A percentile compares a stretch with the other conserved stretches of the same genome.
These are phyloP conservation scores for Asbolus verrucosus DNA, from an alignment of 1,140 invertebrate genomes.

Conservation along the genomic window DNA sequence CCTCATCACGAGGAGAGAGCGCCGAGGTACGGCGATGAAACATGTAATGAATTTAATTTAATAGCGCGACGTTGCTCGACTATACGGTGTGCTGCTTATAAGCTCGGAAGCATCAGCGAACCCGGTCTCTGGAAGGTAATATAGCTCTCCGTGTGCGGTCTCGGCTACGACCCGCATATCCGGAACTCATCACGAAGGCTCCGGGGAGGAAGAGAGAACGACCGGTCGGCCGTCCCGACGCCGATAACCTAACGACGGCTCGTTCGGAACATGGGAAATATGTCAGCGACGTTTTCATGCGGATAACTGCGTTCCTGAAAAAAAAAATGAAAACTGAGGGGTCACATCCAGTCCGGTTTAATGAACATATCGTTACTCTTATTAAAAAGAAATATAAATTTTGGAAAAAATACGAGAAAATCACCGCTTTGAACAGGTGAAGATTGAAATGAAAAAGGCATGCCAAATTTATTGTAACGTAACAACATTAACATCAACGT, in stretches of 20 bases:
- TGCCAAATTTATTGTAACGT: too few species aligned
- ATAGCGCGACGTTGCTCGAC: constrained; percentile 29
- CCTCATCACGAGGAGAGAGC: constrained; percentile 18
- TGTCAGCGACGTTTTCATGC: too few species aligned
- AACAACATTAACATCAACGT: too few species aligned
- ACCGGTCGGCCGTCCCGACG: constrained; percentile 15
- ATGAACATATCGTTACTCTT: too few species aligned
- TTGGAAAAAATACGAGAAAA: too few species aligned
- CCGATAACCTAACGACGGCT: constrained; percentile 30
- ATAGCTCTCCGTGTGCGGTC: constrained; percentile 30
- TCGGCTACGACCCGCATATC: constrained; percentile 28
- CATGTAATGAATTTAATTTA: constrained; percentile 39
- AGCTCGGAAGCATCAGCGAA: background rate
- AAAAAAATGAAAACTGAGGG: too few species aligned
- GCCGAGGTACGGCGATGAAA: constrained; percentile 34
- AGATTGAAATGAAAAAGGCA: too few species aligned
- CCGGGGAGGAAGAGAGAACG: constrained; percentile 26
- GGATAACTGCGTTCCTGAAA: too few species aligned
- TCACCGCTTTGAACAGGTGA: too few species aligned
- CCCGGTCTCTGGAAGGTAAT: constrained; percentile 14
- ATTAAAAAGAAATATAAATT: too few species aligned
- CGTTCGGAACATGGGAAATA: too few species aligned
- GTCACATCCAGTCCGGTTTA: too few species aligned
- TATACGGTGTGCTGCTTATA: constrained; percentile 1
- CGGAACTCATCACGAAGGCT: constrained; percentile 23